A percentile compares a stretch with the other conserved stretches of the same genome.
Evolutionary conservation across 2,113 vertebrate genomes (phyloP).

Genomic region (Megaptera novaeangliae): DNA sequence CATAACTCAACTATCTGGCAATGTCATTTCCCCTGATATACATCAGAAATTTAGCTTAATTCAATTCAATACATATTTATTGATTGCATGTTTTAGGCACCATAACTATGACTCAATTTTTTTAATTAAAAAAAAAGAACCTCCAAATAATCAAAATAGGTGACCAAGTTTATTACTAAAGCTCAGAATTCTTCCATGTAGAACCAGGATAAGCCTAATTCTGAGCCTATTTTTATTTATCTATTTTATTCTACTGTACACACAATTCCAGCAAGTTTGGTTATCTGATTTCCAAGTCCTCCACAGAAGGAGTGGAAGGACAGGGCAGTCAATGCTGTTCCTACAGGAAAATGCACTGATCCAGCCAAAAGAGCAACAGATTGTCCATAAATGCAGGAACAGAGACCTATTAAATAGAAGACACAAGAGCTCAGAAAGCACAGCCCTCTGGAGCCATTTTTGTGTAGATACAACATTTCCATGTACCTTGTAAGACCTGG

Average conservation of each 20-base stretch:
- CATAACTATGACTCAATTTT: not conserved
- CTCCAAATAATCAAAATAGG: not conserved
- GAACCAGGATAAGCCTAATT: not conserved
- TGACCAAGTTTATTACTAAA: not conserved
- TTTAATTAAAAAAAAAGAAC: not conserved
- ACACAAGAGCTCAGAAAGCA: not conserved
- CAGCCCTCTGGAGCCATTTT: not conserved
- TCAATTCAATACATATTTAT: not conserved
- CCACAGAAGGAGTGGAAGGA: not conserved
- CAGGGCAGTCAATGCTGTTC: not conserved
- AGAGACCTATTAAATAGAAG: not conserved
- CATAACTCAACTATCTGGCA: not conserved
- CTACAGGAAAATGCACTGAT: not conserved
- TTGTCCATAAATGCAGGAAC: not conserved
- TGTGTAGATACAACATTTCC: not conserved
- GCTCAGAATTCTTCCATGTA: not conserved
- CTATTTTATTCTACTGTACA: not conserved
- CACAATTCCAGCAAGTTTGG: not conserved
- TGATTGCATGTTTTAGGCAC: not conserved
- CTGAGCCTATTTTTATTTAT: not conserved
- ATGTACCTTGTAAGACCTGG: not conserved
- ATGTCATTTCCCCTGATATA: not conserved
- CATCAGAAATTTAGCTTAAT: not conserved
- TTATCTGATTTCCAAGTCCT: not conserved
- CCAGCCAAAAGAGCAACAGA: not conserved